phyloP scores from a whole-genome alignment of 2,888 invertebrate species.

The Steromphala cineraria region DNA sequence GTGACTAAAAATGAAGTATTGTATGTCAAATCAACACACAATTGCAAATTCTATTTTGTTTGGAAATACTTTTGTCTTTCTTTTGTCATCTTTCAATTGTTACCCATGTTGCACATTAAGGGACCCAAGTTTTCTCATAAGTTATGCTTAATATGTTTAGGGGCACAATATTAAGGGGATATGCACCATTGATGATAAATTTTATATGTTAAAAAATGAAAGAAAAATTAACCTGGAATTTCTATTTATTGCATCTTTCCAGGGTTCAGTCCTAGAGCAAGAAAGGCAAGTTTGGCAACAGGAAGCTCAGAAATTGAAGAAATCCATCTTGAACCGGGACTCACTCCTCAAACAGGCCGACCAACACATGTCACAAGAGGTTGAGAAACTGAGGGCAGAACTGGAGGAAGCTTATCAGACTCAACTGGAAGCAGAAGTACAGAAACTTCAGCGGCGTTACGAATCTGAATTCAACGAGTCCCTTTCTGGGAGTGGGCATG shows the following conservation, averaged over 20 bases:
- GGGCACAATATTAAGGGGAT: no score
- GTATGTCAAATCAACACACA: no score
- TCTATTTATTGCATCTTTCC: background rate
- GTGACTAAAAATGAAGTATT: no score
- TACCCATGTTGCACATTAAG: no score
- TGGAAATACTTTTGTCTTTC: no score
- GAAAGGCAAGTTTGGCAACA: slow-evolving; percentile 24
- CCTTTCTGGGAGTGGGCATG: background rate
- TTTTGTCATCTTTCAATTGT: no score
- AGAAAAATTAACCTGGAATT: no score
- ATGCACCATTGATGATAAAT: no score
- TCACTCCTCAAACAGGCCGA: slow-evolving; percentile 55
- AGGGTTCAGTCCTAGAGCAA: background rate
- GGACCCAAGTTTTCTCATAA: no score
- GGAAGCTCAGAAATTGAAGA: slow-evolving; percentile 40
- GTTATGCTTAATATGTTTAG: no score
- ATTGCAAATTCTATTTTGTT: no score
- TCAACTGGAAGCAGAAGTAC: slow-evolving; percentile 46
- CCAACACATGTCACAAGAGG: slow-evolving; percentile 52
- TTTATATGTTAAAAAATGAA: no score
- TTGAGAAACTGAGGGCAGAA: slow-evolving; percentile 48
- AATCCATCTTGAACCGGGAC: slow-evolving; percentile 50
- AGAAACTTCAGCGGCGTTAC: slow-evolving; percentile 8
- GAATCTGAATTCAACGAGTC: background rate
- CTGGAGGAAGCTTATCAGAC: slow-evolving; percentile 50